Base-by-base conservation (phyloP, 2,888 invertebrate species). In the Cephus rjabovi region DNA sequence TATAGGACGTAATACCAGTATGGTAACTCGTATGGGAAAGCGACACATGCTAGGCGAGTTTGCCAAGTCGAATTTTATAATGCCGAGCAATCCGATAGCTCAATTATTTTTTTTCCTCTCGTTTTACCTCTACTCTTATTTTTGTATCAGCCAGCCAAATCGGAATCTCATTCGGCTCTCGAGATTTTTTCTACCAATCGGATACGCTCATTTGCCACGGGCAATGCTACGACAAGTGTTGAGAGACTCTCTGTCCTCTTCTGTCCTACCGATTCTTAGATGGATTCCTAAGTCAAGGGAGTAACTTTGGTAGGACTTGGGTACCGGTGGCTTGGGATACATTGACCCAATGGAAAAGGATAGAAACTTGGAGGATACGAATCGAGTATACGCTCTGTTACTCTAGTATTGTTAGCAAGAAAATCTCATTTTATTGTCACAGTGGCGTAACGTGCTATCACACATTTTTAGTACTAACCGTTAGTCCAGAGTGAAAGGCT, bases 171-270 rank as follows among this genome's bases (percentile, higher is more conserved):
- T 79, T 82, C 78, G 76, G 78, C 73, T 77, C 77, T 74, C 68
- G 70, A 75, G 78, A 76, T 78, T 81, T 80, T 80, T 82, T 79
- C 79, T 77, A 77, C 75, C 76, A 70, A 69, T 81, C 77, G 70
- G 82, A 79, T 79, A 82, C 77, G 79, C 76, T 35, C 37, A 78
- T 83, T 80, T 70, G 74, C 71, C 78, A 81, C 78, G 75, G 79
- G 76, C 78, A 70, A 77, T 73, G 34, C 71, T 73, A 74, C 75
- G 82, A 82, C 82, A 81, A 82, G 82, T 82, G 71, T 33, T 33
- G 71, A 71, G 71, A 71, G 71, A 31, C 23, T 71, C 30, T 35
- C 31, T 71, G 12, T 31, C 71, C 71, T 71, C 31, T 71, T 33
- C 34, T 4, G 40, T 33, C 73, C 79, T 33, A 35, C 40, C 73